Evolutionary conservation across 2,797 vertebrate species (phyloP).

Genomic region (Triplophysa yarkandensis): DNA sequence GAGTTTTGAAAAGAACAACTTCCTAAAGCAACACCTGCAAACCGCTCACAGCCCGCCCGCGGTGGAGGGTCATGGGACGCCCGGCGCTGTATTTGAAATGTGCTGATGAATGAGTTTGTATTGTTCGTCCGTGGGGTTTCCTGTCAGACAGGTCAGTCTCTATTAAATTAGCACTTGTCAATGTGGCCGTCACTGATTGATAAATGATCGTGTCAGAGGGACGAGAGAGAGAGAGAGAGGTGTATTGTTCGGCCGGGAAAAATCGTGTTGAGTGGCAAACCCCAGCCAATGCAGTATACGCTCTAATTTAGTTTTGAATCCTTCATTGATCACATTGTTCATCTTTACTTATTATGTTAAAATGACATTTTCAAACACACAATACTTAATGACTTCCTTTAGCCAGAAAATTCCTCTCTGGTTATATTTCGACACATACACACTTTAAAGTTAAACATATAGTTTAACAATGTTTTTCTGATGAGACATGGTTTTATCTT

Average conservation of each 20-base stretch:
- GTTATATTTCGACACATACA: background rate
- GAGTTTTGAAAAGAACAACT: constrained; percentile 23
- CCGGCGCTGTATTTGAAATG: constrained; percentile 66
- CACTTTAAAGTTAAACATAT: background rate
- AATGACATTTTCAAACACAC: constrained; percentile 23
- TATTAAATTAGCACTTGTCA: constrained; percentile 99
- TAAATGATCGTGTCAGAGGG: constrained; percentile 90
- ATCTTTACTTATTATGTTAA: constrained; percentile 56
- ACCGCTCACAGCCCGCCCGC: constrained; percentile 11
- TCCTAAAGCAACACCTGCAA: constrained; percentile 51
- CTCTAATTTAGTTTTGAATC: constrained; percentile 55
- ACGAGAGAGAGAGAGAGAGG: constrained; percentile 79
- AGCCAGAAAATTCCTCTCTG: background rate
- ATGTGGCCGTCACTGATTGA: constrained; percentile 96
- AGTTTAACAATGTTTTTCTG: too few relatives aligned
- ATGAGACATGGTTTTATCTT: too few relatives aligned
- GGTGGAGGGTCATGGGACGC: constrained; percentile 64
- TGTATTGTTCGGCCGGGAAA: constrained; percentile 78
- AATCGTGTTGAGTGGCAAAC: constrained; percentile 66
- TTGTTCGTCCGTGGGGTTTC: constrained; percentile 94
- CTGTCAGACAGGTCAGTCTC: constrained; percentile 94
- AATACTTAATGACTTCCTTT: background rate
- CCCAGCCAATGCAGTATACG: constrained; percentile 46
- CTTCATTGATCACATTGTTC: constrained; percentile 56
- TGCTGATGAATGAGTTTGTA: constrained; percentile 95